phyloP scores from a whole-genome alignment of 2,888 invertebrate species.

The Sclerodermus sp. region DNA sequence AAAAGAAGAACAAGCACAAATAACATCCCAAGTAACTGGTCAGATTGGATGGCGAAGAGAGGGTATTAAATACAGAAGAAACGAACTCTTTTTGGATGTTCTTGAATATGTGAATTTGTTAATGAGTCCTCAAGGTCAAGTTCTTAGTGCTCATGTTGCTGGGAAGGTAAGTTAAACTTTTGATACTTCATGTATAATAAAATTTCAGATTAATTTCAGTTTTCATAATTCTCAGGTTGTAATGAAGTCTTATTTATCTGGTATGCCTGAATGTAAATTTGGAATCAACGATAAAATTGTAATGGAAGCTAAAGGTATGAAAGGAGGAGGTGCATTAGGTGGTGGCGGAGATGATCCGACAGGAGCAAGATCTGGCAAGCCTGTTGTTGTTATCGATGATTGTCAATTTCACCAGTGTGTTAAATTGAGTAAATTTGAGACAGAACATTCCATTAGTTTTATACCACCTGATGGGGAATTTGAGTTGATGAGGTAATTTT shows the following conservation, averaged over 20 bases:
- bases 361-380: conserved; percentile 89
- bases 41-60: conserved; percentile 99
- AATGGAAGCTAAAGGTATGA: conserved; percentile 91
- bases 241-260: conserved; percentile 99
- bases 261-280: conserved; percentile 99
- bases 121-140: conserved; percentile 99
- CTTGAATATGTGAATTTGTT: conserved; percentile 97
- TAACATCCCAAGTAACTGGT: conserved; percentile 96
- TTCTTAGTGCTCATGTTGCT: conserved; percentile 97
- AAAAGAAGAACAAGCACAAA: conserved; percentile 99
- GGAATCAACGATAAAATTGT: conserved; percentile 99
- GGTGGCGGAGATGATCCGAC: conserved; percentile 68
- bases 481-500: conserved; percentile 89
- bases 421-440: conserved; percentile 99
- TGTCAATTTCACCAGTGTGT: conserved; percentile 99
- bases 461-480: conserved; percentile 99
- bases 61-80: conserved; percentile 98
- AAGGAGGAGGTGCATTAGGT: conserved; percentile 62
- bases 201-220: conserved; percentile 3
- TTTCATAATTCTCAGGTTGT: conserved; percentile 66
- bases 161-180: conserved; percentile 67
- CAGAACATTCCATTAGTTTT: conserved; percentile 99
- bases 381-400: conserved; percentile 99
- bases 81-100: conserved; percentile 98
- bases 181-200: not conserved